Conservation (phyloP, 2,797 vertebrate species). For the Acestrorhynchus altus region DNA sequence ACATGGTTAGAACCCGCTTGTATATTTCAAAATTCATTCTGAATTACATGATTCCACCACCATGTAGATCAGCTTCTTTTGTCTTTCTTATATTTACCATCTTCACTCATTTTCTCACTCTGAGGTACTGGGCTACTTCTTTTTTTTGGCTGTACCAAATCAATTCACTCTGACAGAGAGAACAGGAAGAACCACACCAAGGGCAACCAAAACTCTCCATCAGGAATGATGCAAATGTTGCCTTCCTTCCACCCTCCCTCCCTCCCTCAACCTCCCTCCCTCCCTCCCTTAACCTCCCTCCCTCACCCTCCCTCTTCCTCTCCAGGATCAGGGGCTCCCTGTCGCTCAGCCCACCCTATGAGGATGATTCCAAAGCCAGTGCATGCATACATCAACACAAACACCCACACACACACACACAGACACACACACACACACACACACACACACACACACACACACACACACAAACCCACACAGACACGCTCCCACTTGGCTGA, state of each 20-base stretch:
- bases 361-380: slow-evolving; percentile 4
- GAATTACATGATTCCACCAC: too few species aligned
- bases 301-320: neutral
- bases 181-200: too few species aligned
- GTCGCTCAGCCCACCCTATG: neutral
- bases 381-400: neutral
- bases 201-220: neutral
- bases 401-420: slow-evolving; percentile 10
- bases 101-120: neutral
- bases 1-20: too few species aligned
- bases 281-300: neutral
- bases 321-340: neutral
- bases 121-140: neutral
- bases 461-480: neutral
- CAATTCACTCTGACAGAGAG: neutral
- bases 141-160: neutral
- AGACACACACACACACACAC: slow-evolving; percentile 26
- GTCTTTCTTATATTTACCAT: neutral
- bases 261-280: too few species aligned
- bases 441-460: slow-evolving; percentile 27
- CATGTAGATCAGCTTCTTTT: too few species aligned
- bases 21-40: too few species aligned
- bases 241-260: neutral
- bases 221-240: neutral
- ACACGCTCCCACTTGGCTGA: slow-evolving; percentile 24